Percentiles rank a stretch among this genome's conserved stretches.
phyloP scores from a whole-genome alignment of 2,797 vertebrate species.

The Champsocephalus gunnari region DNA sequence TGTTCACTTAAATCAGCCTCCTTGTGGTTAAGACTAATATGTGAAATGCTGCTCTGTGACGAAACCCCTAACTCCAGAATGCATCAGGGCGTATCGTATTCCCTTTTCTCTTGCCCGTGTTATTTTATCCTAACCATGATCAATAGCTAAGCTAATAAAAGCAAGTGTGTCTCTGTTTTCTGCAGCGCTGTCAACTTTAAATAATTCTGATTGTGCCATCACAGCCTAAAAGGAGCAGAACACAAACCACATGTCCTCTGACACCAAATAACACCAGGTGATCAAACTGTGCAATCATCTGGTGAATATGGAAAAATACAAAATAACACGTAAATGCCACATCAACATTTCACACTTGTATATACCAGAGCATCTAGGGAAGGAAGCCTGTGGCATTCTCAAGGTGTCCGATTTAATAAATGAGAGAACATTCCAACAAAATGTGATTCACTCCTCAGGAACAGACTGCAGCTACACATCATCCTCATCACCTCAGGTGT shows the following conservation, averaged over 20 bases:
- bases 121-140: constrained; percentile 60
- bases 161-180: constrained; percentile 6
- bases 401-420: constrained; percentile 37
- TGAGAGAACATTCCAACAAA: constrained; percentile 23
- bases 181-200: constrained; percentile 22
- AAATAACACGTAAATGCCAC: constrained; percentile 26
- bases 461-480: constrained; percentile 31
- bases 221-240: constrained; percentile 12
- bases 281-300: constrained; percentile 16
- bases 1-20: too few relatives aligned
- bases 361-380: background rate
- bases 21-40: constrained; percentile 13
- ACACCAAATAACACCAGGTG: constrained; percentile 2
- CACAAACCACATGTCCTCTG: background rate
- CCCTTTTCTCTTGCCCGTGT: constrained; percentile 34
- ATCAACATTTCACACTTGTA: constrained; percentile 26
- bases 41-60: constrained; percentile 14
- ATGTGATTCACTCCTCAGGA: constrained; percentile 52
- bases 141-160: constrained; percentile 64
- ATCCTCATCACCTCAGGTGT: constrained; percentile 6
- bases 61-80: constrained; percentile 28
- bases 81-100: constrained; percentile 43
- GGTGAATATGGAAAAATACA: background rate
- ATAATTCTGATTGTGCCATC: constrained; percentile 39
- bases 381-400: constrained; percentile 25